Base-by-base conservation (phyloP, 37 sponge, comb jelly and placozoan genomes). In the Lycopodina hypogea region DNA sequence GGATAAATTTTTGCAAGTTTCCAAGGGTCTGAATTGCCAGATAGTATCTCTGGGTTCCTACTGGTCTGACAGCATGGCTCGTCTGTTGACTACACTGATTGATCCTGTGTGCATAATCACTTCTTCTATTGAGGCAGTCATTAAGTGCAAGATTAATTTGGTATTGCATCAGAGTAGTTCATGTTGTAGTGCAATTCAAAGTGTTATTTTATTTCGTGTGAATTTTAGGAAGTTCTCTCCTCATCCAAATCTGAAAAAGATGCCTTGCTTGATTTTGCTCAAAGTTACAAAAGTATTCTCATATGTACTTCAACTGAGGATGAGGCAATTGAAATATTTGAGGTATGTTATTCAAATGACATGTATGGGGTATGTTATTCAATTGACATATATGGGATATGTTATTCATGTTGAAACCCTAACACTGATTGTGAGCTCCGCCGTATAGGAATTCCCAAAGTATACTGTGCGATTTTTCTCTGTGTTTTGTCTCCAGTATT, bases 111-210 rank as follows among this genome's bases (percentile, higher is more conserved):
- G 36, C 66, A 58, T 81, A 34, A 40, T 72, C 40, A 81, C 84
- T 42, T 77, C 78, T 69, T 58, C 84, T 21, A 84, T 77, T 53
- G 78, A 84, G 33, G 70, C 76, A 1, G 34, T 35, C 50, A 45
- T 84, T 19, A 66, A 66, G 24, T 28, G 51, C 17, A 24, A 28
- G 45, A 53, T 30, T 24, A 29, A 53, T 40, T 22, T 78, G 79
- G 79, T 78, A 28, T n/a, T n/a, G n/a, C n/a, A n/a, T n/a, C n/a
- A n/a, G n/a, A n/a, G n/a, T n/a, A n/a, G n/a, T n/a, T n/a, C n/a
- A n/a, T 22, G 58, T 60, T 59, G 28, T 19, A 30, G 48, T 45
- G 48, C 8, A 45, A 45, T 45, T 9, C 48, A n/a, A n/a, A n/a
- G n/a, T n/a, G n/a, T 45, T 45, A 4, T 45, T 45, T 4, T 45